A percentile compares a stretch with the other conserved stretches of the same genome.
Conservation (phyloP, 2,888 invertebrate genomes). For the Eledona agricola region DNA sequence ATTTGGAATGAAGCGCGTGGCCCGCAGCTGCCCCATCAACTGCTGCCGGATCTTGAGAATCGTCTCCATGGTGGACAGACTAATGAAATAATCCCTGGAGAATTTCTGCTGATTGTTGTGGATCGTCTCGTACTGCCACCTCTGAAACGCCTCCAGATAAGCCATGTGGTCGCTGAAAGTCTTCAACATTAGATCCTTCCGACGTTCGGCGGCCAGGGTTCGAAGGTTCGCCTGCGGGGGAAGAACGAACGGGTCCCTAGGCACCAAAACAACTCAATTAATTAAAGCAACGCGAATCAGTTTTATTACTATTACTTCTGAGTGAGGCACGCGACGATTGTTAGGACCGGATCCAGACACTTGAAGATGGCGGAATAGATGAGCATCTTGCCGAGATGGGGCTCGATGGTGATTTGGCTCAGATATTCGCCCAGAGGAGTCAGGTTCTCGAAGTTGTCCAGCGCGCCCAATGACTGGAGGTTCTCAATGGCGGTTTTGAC, state of each 20-base stretch:
- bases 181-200: constrained; percentile 77
- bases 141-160: constrained; percentile 81
- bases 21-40: constrained; percentile 81
- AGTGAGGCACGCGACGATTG: constrained; percentile 87
- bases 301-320: constrained; percentile 66
- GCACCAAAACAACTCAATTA: constrained; percentile 26
- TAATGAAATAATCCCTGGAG: constrained; percentile 80
- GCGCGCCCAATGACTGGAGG: constrained; percentile 82
- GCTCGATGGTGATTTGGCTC: constrained; percentile 91
- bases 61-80: constrained; percentile 88
- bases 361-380: constrained; percentile 89
- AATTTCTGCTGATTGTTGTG: constrained; percentile 6
- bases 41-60: constrained; percentile 86
- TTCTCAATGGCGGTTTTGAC: constrained; percentile 77
- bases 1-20: constrained; percentile 75
- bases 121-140: constrained; percentile 48
- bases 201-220: constrained; percentile 67
- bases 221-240: constrained; percentile 74
- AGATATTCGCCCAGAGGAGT: constrained; percentile 89
- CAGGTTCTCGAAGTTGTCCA: constrained; percentile 85
- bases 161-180: constrained; percentile 92
- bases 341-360: constrained; percentile 91
- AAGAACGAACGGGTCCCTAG: constrained; percentile 79
- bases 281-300: constrained; percentile 19
- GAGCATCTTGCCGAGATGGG: constrained; percentile 90